A percentile compares a stretch with the other conserved stretches of the same genome.
These are phyloP conservation scores for Sphaeridia pumilis DNA, from an alignment of 2,888 invertebrate species.

Conservation along the genomic window DNA sequence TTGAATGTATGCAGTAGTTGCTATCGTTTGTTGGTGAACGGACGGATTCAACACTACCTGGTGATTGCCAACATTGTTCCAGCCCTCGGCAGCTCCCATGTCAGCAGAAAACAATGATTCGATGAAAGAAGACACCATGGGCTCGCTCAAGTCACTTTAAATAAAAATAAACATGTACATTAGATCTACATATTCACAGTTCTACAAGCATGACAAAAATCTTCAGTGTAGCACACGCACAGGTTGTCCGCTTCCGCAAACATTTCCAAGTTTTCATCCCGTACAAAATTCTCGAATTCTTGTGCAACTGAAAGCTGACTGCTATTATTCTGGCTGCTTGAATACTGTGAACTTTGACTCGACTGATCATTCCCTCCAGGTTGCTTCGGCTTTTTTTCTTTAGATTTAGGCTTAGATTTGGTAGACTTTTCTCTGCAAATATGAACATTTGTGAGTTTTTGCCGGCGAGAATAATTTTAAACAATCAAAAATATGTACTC, in stretches of 20 bases:
- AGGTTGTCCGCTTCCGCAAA: constrained; percentile 6
- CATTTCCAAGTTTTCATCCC: constrained; percentile 13
- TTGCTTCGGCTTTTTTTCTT: neutral
- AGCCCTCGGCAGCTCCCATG: neutral
- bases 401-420: neutral
- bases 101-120: constrained; percentile 4
- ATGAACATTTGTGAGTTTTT: neutral
- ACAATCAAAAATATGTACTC: constrained; percentile 4
- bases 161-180: neutral
- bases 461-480: neutral
- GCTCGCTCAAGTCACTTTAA: constrained; percentile 7
- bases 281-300: constrained; percentile 10
- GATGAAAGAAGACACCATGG: constrained; percentile 9
- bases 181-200: neutral
- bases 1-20: neutral
- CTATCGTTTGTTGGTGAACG: neutral
- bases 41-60: neutral
- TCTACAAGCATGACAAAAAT: neutral
- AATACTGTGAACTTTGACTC: neutral
- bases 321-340: neutral
- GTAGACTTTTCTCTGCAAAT: neutral
- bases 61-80: constrained; percentile 1
- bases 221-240: neutral
- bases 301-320: constrained; percentile 5
- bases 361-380: neutral